Evolutionary conservation across 1,140 invertebrate species (phyloP), one percentile per base, ranked within the genome.

Genomic region (Leptinotarsa undecemlineata): DNA sequence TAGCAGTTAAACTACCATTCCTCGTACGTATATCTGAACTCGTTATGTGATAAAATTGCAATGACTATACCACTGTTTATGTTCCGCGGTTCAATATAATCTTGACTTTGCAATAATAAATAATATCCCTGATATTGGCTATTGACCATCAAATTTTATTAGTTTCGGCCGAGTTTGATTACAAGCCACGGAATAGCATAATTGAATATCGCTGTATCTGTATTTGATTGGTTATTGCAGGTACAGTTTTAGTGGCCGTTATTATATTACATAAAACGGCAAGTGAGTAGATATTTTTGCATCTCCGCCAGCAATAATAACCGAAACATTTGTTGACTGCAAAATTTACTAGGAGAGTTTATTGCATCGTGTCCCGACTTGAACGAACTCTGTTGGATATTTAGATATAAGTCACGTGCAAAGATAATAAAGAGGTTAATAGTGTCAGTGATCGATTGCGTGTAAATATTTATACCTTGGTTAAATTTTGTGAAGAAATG

Each of bases 71-170:
- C n/a, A 19, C 17, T 57, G 51, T 57, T 57, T 57, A 57, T 57
- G 17, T 57, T 57, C 51, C 51, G 51, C 51, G 51, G 51, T 57
- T 57, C 51, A 19, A 19, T 17, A n/a, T 57, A 57, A 57, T 57
- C 51, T 57, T 57, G 51, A 57, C 51, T 57, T 57, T 57, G 51
- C 51, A 57, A 57, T 57, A 57, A 57, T 57, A 57, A 57, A 57
- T 57, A 57, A 57, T 57, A 57, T 57, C 51, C 13, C 17, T n/a
- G 51, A 3, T 57, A 57, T 57, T 57, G 51, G 51, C 51, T 57
- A 57, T 57, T 57, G 51, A 57, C 51, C 51, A 57, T 57, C 51
- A 57, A 57, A 57, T 57, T 57, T 57, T 57, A 57, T 57, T 57
- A 57, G 17, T 57, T 57, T 57, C 51, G 14, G n/a, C 17, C 51